Evolutionary conservation across 2,888 invertebrate species (phyloP).

Genomic region (Pristionchus arcanus): DNA sequence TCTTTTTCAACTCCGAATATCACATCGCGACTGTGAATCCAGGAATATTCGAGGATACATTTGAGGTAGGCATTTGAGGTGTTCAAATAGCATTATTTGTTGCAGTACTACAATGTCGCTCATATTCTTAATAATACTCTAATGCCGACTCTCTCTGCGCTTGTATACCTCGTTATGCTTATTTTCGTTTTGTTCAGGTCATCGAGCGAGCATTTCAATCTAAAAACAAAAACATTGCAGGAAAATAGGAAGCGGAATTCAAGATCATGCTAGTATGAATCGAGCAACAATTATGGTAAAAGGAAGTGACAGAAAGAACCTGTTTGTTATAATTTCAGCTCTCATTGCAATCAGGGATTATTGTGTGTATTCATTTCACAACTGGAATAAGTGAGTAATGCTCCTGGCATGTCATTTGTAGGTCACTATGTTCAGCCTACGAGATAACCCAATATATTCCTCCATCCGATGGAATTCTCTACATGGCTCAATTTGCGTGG

Average conservation of each 20-base stretch:
- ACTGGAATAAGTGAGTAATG: neutral
- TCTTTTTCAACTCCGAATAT: conserved; percentile 27
- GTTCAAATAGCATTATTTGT: neutral
- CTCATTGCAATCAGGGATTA: neutral
- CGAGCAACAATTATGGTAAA: neutral
- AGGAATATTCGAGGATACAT: conserved; percentile 10
- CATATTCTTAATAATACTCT: conserved; percentile 13
- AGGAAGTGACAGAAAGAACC: too few species aligned
- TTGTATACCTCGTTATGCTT: neutral
- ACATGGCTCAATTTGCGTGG: conserved; percentile 13
- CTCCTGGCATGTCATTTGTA: neutral
- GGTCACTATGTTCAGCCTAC: neutral
- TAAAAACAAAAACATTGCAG: neutral
- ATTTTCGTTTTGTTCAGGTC: neutral
- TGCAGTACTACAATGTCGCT: conserved; percentile 1
- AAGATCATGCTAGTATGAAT: neutral
- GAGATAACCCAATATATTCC: neutral
- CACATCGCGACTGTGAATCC: neutral
- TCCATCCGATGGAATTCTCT: conserved; percentile 24
- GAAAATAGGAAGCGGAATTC: neutral
- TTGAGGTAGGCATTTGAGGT: neutral
- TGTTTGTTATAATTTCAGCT: neutral
- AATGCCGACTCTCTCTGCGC: neutral
- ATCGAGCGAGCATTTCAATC: neutral
- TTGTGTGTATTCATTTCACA: neutral